Percentiles rank a stretch among this genome's conserved stretches.
Conservation (phyloP, 2,888 invertebrate genomes). For the Parthenolecanium corni region DNA sequence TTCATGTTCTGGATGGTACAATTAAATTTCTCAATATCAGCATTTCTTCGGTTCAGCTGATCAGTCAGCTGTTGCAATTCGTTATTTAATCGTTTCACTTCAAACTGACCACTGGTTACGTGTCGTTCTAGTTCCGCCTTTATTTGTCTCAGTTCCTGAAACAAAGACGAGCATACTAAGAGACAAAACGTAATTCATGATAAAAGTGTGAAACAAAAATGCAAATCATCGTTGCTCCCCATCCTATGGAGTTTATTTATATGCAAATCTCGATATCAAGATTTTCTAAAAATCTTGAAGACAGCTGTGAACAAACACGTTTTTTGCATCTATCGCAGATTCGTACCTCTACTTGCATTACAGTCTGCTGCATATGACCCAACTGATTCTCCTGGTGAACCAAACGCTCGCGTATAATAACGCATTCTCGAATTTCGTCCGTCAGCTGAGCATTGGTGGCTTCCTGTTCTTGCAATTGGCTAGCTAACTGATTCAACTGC, state of each 20-base stretch:
- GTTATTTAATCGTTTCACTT: slow-evolving; percentile 44
- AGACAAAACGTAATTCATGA: no score
- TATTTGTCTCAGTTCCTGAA: slow-evolving; percentile 45
- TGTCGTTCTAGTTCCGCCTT: slow-evolving; percentile 47
- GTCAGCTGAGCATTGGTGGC: slow-evolving; percentile 33
- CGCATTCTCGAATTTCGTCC: slow-evolving; percentile 39
- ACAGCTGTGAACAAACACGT: not conserved
- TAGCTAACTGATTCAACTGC: slow-evolving; percentile 35
- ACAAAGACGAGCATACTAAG: slow-evolving; percentile 25
- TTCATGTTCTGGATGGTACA: slow-evolving; percentile 20
- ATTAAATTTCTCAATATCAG: slow-evolving; percentile 33
- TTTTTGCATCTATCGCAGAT: not conserved
- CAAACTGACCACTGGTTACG: slow-evolving; percentile 41
- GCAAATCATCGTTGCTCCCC: no score
- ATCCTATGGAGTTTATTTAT: not conserved
- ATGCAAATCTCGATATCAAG: not conserved
- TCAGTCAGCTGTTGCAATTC: slow-evolving; percentile 43
- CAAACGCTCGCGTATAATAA: slow-evolving; percentile 1
- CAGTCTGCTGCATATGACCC: slow-evolving; percentile 10
- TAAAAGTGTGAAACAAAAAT: no score
- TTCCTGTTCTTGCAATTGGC: slow-evolving; percentile 39
- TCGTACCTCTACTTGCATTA: slow-evolving; percentile 22
- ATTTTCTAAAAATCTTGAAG: no score
- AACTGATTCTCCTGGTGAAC: slow-evolving; percentile 9
- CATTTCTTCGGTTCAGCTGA: slow-evolving; percentile 39